phyloP scores from a whole-genome alignment of 2,888 invertebrate genomes.

The Aphidius colemani region DNA sequence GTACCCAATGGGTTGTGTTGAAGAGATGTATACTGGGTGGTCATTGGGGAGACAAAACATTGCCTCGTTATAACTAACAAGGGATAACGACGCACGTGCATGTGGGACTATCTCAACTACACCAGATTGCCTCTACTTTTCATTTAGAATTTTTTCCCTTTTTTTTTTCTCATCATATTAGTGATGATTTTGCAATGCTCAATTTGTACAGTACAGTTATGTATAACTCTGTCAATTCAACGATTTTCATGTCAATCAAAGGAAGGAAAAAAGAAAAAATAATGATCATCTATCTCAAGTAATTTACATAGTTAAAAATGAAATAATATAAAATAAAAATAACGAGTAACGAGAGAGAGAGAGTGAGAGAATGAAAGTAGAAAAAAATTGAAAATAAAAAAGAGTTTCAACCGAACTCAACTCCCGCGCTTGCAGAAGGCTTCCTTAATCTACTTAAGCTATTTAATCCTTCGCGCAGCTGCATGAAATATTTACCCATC shows the following conservation, averaged over 20 bases:
- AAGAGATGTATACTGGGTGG: too few species aligned
- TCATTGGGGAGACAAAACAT: too few species aligned
- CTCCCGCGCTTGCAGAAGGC: constrained; percentile 29
- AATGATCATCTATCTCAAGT: neutral
- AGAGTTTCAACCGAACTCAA: constrained; percentile 14
- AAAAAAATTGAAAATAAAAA: too few species aligned
- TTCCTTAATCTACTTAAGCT: constrained; percentile 55
- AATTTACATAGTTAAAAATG: neutral
- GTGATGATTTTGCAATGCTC: neutral
- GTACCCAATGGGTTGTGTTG: too few species aligned
- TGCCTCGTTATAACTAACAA: constrained; percentile 55
- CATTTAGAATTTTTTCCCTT: constrained; percentile 23
- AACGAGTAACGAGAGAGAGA: too few species aligned
- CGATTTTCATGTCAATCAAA: neutral
- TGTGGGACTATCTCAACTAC: constrained; percentile 40
- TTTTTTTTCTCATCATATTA: neutral
- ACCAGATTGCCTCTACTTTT: constrained; percentile 13
- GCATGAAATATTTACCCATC: constrained; percentile 58
- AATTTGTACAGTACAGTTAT: neutral
- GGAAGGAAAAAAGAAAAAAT: neutral
- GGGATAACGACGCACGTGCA: constrained; percentile 54
- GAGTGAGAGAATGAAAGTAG: too few species aligned
- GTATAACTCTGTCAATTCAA: neutral
- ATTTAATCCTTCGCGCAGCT: constrained; percentile 55
- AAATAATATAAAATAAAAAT: neutral